Percentiles rank a stretch among this genome's conserved stretches.
Evolutionary conservation across 2,113 vertebrate genomes (phyloP).

Genomic region (Ibidorhyncha struthersii): DNA sequence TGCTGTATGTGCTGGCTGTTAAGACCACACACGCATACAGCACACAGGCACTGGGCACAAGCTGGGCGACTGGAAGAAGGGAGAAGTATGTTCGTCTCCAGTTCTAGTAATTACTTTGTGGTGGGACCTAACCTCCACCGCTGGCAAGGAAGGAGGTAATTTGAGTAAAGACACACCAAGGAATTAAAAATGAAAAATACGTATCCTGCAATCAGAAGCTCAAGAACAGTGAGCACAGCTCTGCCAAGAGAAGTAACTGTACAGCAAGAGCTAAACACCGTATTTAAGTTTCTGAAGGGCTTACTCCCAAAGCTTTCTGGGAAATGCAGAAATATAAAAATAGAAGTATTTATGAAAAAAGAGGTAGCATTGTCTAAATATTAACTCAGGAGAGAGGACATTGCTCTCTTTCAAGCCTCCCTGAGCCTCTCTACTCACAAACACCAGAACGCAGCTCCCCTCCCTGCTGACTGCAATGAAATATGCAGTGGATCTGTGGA

Average conservation of each 20-base stretch:
- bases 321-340: background rate
- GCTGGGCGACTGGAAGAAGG: background rate
- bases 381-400: background rate
- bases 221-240: background rate
- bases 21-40: background rate
- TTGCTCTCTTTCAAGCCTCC: background rate
- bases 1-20: background rate
- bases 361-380: background rate
- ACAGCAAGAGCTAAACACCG: background rate
- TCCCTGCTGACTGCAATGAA: background rate
- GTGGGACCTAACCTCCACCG: constrained; percentile 18
- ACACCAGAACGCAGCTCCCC: fast-evolving
- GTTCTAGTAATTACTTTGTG: background rate
- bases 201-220: constrained; percentile 23
- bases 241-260: constrained; percentile 1
- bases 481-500: background rate
- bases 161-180: constrained; percentile 31
- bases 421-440: background rate
- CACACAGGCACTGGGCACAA: background rate
- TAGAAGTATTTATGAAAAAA: background rate
- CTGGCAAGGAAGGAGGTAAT: constrained; percentile 52
- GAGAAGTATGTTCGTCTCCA: background rate
- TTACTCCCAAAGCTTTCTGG: background rate
- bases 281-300: background rate
- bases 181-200: constrained; percentile 28